phyloP scores from a whole-genome alignment of 2,888 invertebrate genomes.

The Isotomurus palustris region DNA sequence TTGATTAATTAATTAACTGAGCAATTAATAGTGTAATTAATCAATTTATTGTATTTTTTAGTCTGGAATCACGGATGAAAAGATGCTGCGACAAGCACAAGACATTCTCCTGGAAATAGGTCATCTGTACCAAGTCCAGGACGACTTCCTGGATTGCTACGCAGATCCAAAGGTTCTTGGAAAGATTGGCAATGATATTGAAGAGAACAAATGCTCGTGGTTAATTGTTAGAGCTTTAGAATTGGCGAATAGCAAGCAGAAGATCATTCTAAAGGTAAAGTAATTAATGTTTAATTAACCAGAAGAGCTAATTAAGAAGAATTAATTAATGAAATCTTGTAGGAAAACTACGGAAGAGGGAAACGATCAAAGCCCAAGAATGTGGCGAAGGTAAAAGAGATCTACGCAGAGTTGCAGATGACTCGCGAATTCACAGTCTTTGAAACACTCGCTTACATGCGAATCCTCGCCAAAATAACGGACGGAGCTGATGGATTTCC shows the following conservation, averaged over 20 bases:
- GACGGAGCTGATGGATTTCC: too few species aligned
- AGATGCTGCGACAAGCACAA: conserved; percentile 77
- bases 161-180: conserved; percentile 80
- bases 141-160: conserved; percentile 86
- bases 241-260: conserved; percentile 65
- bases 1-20: conserved; percentile 38
- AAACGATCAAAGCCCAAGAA: background rate
- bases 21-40: background rate
- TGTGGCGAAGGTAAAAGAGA: background rate
- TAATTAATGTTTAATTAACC: too few species aligned
- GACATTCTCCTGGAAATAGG: conserved; percentile 86
- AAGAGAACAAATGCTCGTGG: conserved; percentile 96
- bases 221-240: conserved; percentile 81
- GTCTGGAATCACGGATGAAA: conserved; percentile 64
- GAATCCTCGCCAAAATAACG: too few species aligned
- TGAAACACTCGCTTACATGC: too few species aligned
- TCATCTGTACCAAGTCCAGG: conserved; percentile 89
- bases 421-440: too few species aligned
- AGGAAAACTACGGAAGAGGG: conserved; percentile 5
- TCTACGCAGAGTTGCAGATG: conserved; percentile 1
- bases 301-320: background rate
- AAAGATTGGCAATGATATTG: conserved; percentile 84
- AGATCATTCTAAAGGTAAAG: conserved; percentile 41
- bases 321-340: background rate
- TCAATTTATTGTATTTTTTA: conserved; percentile 46